phyloP scores from a whole-genome alignment of 2,888 invertebrate species.

The Kuschelorhynchus macadamiae region DNA sequence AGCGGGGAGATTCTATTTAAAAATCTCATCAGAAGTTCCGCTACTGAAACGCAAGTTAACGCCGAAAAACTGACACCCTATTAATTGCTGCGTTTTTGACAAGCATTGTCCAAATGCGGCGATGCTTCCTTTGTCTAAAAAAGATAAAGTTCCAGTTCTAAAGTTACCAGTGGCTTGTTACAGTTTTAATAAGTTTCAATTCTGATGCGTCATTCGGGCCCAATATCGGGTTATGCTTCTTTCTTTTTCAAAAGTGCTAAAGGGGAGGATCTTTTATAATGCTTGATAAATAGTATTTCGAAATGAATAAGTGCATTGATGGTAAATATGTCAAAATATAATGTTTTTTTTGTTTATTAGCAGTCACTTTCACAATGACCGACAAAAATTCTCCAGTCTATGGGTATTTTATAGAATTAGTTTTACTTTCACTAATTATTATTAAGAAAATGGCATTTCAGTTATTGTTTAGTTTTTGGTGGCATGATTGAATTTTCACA shows the following conservation, averaged over 20 bases:
- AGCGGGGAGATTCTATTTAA: too few species aligned
- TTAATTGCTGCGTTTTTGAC: slow-evolving; percentile 52
- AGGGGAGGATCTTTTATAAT: slow-evolving; percentile 17
- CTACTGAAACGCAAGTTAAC: slow-evolving; percentile 39
- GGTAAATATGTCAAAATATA: too few species aligned
- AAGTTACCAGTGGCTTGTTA: slow-evolving; percentile 41
- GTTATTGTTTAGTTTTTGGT: too few species aligned
- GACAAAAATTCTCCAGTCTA: too few species aligned
- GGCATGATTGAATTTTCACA: too few species aligned
- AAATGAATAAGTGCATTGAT: too few species aligned
- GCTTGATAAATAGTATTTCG: too few species aligned
- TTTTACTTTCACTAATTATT: too few species aligned
- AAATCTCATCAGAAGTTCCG: slow-evolving; percentile 8
- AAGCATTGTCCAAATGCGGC: slow-evolving; percentile 54
- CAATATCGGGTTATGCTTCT: slow-evolving; percentile 34
- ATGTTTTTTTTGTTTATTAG: too few species aligned
- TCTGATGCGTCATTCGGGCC: slow-evolving; percentile 38
- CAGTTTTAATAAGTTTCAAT: slow-evolving; percentile 45
- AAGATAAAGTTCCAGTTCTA: slow-evolving; percentile 50
- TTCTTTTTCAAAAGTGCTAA: slow-evolving; percentile 33
- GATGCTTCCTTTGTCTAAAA: slow-evolving; percentile 51
- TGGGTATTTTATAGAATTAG: too few species aligned
- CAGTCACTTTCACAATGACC: too few species aligned
- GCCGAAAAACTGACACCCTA: slow-evolving; percentile 52
- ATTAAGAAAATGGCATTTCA: too few species aligned